Percentiles rank a stretch among this genome's conserved stretches.
Conservation (phyloP, 2,797 vertebrate genomes). For the Phyllotis vaccarum region DNA sequence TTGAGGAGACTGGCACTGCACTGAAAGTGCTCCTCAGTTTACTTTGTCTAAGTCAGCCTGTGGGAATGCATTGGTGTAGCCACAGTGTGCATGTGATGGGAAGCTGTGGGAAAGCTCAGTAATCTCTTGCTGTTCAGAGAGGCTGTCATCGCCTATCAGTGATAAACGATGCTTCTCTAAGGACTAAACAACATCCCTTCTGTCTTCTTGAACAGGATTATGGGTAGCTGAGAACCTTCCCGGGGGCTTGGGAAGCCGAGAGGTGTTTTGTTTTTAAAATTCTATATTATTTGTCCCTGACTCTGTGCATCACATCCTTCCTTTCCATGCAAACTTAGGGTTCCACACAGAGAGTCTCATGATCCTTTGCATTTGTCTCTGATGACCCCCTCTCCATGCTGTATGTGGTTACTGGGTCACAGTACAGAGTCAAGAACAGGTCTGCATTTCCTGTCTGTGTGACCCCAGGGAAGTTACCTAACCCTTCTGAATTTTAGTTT, state of each 20-base stretch:
- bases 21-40: neutral
- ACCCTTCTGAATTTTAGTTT: conserved; percentile 14
- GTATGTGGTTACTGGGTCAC: neutral
- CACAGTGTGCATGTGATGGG: neutral
- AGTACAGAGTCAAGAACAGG: neutral
- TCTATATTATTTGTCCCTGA: neutral
- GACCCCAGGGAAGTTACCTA: neutral
- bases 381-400: neutral
- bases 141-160: neutral
- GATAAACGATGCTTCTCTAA: neutral
- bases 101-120: neutral
- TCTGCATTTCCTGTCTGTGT: neutral
- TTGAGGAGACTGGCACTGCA: neutral
- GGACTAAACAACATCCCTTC: neutral
- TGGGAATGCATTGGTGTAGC: neutral
- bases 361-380: neutral
- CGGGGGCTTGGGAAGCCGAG: neutral
- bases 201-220: neutral
- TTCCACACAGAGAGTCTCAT: neutral
- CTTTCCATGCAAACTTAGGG: too few species aligned
- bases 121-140: neutral
- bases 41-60: neutral
- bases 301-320: neutral
- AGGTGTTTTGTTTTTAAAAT: neutral
- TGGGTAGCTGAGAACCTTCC: neutral